Evolutionary conservation across 2,797 vertebrate genomes (phyloP), one percentile per base, ranked within the genome.

Genomic region (Agapornis canus): DNA sequence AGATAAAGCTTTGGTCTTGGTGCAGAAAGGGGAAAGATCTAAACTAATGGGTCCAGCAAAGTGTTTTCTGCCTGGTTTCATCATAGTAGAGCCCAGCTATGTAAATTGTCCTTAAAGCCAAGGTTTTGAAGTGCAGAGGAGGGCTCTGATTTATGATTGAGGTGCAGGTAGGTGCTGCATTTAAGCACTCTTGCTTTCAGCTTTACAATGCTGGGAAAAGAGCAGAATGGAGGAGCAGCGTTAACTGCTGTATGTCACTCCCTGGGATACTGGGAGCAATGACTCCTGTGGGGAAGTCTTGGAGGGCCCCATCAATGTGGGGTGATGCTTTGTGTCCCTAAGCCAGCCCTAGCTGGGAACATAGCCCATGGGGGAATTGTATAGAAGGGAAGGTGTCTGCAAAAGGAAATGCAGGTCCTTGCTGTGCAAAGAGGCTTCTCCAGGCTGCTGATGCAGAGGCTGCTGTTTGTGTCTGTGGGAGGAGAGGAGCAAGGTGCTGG

Each of bases 401-500:
- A 65, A 37, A 59, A 63, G 43, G 57, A 45, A 45, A 25, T 5
- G 16, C 8, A 17, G 25, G 40, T 68, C 29, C 19, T 64, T n/a
- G 37, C 54, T 4, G 3, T 59, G 69, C 48, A 45, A 31, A 23
- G 21, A 20, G 20, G 26, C 47, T 63, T 77, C 49, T 86, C 10
- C 18, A 5, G n/a, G 45, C 0, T 5, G 39, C 31, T 0, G 1
- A 1, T 26, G 51, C 35, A 54, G 52, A 25, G 42, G 32, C 35
- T 23, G 75, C 51, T 56, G 9, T 54, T n/a, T 11, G 23, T 60
- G 19, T 54, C 42, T 47, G 16, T 22, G 42, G 68, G n/a, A 79
- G n/a, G 21, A 71, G 5, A 13, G 52, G 6, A 4, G 26, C 9
- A 48, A 73, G 29, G 23, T 21, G 8, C 57, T 77, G 52, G 40